Conservation (phyloP, 37 sponge, comb jelly and placozoan genomes). For the Aplysina aerophoba region DNA sequence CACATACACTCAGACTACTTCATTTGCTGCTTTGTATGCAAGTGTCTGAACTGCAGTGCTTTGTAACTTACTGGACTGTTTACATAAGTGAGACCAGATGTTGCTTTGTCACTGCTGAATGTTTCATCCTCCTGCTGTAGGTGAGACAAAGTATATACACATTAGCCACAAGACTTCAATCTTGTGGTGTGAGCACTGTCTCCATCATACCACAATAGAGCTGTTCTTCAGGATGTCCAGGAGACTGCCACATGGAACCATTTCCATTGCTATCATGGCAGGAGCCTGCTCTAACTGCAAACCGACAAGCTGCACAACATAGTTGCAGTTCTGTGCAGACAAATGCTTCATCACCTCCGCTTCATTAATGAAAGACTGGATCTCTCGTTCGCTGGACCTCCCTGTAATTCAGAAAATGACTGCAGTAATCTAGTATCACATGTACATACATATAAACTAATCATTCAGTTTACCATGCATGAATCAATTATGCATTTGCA, state of each 20-base stretch:
- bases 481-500: no score
- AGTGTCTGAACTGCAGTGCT: no score
- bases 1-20: no score
- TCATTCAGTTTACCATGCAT: no score
- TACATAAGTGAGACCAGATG: no score
- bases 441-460: not conserved
- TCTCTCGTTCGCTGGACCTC: not conserved
- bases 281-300: slow-evolving; percentile 28
- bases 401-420: not conserved
- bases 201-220: not conserved
- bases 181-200: not conserved
- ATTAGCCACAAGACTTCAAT: not conserved
- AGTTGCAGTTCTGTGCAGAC: slow-evolving; percentile 2
- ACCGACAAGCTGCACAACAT: slow-evolving; percentile 30
- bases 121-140: not conserved
- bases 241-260: slow-evolving; percentile 10
- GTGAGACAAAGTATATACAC: not conserved
- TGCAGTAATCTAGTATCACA: not conserved
- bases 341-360: slow-evolving; percentile 5
- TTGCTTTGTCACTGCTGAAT: no score
- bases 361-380: slow-evolving; percentile 23
- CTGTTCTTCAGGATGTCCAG: slow-evolving; percentile 15
- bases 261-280: slow-evolving; percentile 30
- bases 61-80: no score
- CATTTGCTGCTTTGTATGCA: no score